Base-by-base conservation (phyloP, 1,140 invertebrate species). In the Colletes gigas region DNA sequence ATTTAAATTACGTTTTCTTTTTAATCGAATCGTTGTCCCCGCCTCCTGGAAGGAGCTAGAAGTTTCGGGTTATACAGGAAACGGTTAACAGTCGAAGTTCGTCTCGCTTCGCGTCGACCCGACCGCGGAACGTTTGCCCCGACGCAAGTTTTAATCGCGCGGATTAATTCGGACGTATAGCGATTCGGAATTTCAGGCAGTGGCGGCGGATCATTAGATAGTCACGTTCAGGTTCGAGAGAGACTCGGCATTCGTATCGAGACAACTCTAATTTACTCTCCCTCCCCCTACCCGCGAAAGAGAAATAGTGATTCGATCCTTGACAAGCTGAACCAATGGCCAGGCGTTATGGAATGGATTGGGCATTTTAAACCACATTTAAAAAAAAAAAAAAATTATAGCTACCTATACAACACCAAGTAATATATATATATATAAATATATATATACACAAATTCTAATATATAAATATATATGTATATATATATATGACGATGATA, bases 371-470 rank as follows among this genome's bases (percentile, higher is more conserved):
- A 91, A 91, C 81, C 82, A 90, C 88, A 84, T 90, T 90, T 89
- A 88, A 90, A 83, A 8, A 47, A 47, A 30, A 47, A 30, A 47
- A 62, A 47, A 85, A 89, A 69, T 83, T 81, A 90, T 90, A 89
- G 81, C 85, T 90, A 91, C 83, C 88, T 88, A 90, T 88, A 90
- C 88, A 93, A 93, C 92, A 92, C 92, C 91, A 93, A 93, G 84
- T 92, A 91, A 92, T 75, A 88, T 89, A 90, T 88, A 90, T 88
- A 85, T 82, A 91, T 79, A 89, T 82, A 88, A 70, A 89, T 74
- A 89, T 90, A 78, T 86, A 87, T 84, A 88, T 85, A 87, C 83
- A 86, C 77, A 89, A 84, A 91, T 85, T 80, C 68, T 70, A 79
- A 89, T 88, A 87, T 86, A 87, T 87, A 86, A 86, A 83, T 82